Evolutionary conservation across 2,113 vertebrate species (phyloP), one percentile per base, ranked within the genome.

Genomic region (Mesocricetus auratus): DNA sequence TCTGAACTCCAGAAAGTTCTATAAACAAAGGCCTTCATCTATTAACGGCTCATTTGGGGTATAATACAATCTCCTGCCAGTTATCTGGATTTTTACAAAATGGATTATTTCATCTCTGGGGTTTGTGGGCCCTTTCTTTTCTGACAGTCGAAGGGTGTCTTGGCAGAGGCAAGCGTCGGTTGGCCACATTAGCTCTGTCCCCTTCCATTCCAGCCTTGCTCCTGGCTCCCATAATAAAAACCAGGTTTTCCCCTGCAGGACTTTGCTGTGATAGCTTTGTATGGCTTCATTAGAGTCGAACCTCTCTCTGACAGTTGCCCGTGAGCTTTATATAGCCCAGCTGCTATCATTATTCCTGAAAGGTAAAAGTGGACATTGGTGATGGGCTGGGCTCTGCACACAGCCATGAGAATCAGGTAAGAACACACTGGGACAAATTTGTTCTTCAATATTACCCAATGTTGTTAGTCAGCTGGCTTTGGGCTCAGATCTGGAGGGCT

Each of bases 171-270:
- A 7, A 36, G 19, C 62, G 15, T 5, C 5, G 22, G 22, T n/a
- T 36, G 86, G 50, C 71, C 50, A 24, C 0, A 3, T 21, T 39
- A 45, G 13, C n/a, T 50, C 56, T 74, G 7, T n/a, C 85, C 33
- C 31, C 0, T 0, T 2, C 81, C n/a, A 7, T 16, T 33, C 8
- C 2, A 19, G 62, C 16, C n/a, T 10, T 0, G 45, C 9, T 36
- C 26, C 39, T 6, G 1, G 79, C 50, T 83, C 89, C 82, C 15
- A 3, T 3, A 5, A 9, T 45, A 47, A 50, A 31, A 29, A 36
- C 16, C 58, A 1, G 15, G 4, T 2, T 50, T 60, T 87, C 73
- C 26, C 0, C 13, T 17, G 7, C 8, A 1, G 11, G 75, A 33
- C 29, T 83, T 56, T 60, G 29, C 56, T 58, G 94, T 21, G 22